Evolutionary conservation across 2,113 vertebrate species (phyloP).

Genomic region (Odobenus rosmarus): DNA sequence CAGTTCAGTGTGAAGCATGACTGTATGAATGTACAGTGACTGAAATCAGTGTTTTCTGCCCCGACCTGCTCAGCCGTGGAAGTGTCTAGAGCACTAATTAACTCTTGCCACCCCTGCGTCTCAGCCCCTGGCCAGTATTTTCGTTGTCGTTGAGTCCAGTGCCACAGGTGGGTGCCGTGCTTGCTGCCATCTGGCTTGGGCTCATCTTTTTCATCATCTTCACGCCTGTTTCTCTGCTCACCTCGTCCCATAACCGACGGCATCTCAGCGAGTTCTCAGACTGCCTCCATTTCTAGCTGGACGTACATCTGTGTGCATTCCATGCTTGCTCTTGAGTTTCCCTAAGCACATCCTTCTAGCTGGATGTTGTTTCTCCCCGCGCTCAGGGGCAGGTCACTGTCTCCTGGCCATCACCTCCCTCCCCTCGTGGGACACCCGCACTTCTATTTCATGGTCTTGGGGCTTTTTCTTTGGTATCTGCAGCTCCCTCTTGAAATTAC

Average conservation of each 20-base stretch:
- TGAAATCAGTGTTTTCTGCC: accelerated
- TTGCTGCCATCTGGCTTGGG: neutral
- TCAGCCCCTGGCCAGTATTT: neutral
- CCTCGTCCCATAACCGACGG: accelerated
- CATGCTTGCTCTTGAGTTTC: accelerated
- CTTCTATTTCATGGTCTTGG: accelerated
- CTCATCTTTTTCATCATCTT: accelerated
- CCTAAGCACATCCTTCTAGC: accelerated
- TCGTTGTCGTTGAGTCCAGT: accelerated
- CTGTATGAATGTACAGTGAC: neutral
- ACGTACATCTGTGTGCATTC: accelerated
- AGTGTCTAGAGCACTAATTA: neutral
- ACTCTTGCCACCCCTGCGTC: neutral
- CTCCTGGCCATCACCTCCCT: accelerated
- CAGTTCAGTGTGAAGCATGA: accelerated
- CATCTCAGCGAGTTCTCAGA: accelerated
- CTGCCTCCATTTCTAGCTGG: accelerated
- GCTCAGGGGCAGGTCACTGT: accelerated
- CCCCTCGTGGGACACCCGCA: accelerated
- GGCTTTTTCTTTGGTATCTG: neutral
- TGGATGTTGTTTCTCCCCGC: accelerated
- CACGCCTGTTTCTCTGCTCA: accelerated
- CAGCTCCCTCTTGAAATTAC: neutral
- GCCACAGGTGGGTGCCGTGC: accelerated
- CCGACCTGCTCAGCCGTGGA: neutral